Conservation (phyloP, 1,140 invertebrate species). For the Drosophila varians region DNA sequence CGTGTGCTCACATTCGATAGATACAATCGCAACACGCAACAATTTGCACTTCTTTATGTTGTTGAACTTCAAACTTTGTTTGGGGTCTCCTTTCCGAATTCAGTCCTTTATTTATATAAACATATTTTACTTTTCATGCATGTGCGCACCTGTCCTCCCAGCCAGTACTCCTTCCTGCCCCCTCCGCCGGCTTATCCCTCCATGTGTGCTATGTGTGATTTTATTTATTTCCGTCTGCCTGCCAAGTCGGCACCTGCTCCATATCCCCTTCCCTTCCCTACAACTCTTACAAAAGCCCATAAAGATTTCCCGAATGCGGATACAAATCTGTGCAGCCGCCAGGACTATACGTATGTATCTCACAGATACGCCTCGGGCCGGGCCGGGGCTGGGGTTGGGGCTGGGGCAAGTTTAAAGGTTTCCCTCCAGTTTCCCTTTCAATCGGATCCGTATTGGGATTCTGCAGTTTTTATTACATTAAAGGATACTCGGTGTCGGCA, state of each 20-base stretch:
- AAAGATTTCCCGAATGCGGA: slow-evolving; percentile 63
- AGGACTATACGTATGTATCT: slow-evolving; percentile 32
- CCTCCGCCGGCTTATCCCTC: slow-evolving; percentile 9
- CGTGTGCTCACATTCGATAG: slow-evolving; percentile 76
- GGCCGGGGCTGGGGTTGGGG: too few species aligned
- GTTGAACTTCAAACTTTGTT: slow-evolving; percentile 72
- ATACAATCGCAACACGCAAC: slow-evolving; percentile 80
- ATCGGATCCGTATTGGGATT: slow-evolving; percentile 8
- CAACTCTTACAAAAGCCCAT: slow-evolving; percentile 50
- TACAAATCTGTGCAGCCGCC: slow-evolving; percentile 67
- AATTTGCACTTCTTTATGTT: slow-evolving; percentile 81
- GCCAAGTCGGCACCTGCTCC: slow-evolving; percentile 60
- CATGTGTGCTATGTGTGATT: slow-evolving; percentile 44
- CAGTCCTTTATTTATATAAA: slow-evolving; percentile 75
- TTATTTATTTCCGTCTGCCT: slow-evolving; percentile 60
- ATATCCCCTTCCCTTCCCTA: neutral
- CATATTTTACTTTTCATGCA: slow-evolving; percentile 81
- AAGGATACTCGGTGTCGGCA: slow-evolving; percentile 53
- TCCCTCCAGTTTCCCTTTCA: slow-evolving; percentile 22
- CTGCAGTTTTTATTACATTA: slow-evolving; percentile 64
- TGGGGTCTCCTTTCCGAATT: slow-evolving; percentile 9
- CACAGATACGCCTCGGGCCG: slow-evolving; percentile 18
- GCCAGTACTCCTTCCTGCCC: neutral
- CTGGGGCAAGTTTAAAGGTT: slow-evolving; percentile 69
- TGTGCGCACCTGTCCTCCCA: slow-evolving; percentile 47